Evolutionary conservation across 1,140 invertebrate species (phyloP).

Genomic region (Drosophila varians): DNA sequence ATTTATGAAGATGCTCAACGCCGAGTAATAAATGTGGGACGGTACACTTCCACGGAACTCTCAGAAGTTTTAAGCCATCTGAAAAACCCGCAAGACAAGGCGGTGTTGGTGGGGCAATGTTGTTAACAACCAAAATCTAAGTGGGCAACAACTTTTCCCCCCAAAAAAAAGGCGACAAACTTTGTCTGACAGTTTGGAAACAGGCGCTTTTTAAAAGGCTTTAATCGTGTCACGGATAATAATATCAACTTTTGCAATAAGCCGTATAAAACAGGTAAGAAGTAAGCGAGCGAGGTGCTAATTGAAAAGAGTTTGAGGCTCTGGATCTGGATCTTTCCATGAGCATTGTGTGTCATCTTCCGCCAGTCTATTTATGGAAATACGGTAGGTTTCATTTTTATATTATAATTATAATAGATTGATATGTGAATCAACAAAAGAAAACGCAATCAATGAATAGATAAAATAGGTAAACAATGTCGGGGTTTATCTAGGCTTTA

Average conservation of each 20-base stretch:
- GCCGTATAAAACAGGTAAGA: background rate
- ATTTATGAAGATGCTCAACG: slow-evolving; percentile 74
- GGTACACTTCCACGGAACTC: slow-evolving; percentile 40
- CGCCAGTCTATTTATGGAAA: slow-evolving; percentile 11
- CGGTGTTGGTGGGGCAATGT: slow-evolving; percentile 7
- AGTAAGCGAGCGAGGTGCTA: slow-evolving; percentile 23
- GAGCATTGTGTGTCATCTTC: slow-evolving; percentile 20
- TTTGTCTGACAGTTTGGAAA: slow-evolving; percentile 61
- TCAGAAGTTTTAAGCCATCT: slow-evolving; percentile 56
- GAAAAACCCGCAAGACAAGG: slow-evolving; percentile 34
- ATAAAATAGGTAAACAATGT: background rate
- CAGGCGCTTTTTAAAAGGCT: slow-evolving; percentile 34
- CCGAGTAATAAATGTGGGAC: slow-evolving; percentile 57
- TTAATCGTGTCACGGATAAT: slow-evolving; percentile 58
- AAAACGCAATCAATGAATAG: background rate
- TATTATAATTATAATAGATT: background rate
- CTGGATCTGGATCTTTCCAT: background rate
- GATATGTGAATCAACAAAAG: background rate
- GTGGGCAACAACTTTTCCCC: slow-evolving; percentile 69
- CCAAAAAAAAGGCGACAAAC: too few species aligned
- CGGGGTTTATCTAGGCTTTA: slow-evolving; percentile 1
- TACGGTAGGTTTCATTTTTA: background rate
- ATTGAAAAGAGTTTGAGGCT: slow-evolving; percentile 3
- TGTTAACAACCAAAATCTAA: slow-evolving; percentile 77
- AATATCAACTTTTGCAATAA: slow-evolving; percentile 42